These are phyloP conservation scores for Campylomormyrus numenius DNA, from an alignment of 2,113 vertebrate species.

Conservation along the genomic window DNA sequence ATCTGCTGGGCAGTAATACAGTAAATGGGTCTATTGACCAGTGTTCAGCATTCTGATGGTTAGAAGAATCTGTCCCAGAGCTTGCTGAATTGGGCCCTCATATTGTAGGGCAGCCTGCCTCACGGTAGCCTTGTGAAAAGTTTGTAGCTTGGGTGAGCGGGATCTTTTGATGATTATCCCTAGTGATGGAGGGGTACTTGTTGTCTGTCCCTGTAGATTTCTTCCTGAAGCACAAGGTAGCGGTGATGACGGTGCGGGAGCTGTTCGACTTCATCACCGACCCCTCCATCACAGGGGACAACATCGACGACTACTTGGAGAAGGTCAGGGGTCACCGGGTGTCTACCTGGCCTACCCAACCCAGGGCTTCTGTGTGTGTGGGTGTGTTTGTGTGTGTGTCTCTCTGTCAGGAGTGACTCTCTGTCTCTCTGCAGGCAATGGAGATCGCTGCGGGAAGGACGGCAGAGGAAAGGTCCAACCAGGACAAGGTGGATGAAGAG, in stretches of 20 bases:
- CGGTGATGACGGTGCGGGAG: conserved; percentile 87
- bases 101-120: background rate
- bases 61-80: background rate
- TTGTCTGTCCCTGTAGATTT: conserved; percentile 64
- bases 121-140: background rate
- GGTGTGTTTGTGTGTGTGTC: background rate
- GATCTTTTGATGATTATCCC: background rate
- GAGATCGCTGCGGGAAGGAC: conserved; percentile 74
- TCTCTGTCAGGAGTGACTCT: background rate
- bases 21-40: background rate
- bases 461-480: conserved; percentile 74
- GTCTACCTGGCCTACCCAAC: background rate
- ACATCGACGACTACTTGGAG: conserved; percentile 81
- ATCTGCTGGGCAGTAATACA: background rate
- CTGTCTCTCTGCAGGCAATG: conserved; percentile 70
- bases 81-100: background rate
- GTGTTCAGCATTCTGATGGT: background rate
- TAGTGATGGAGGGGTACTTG: background rate
- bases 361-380: background rate
- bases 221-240: conserved; percentile 73
- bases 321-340: conserved; percentile 58
- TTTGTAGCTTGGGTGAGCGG: background rate
- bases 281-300: conserved; percentile 72
- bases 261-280: conserved; percentile 94
- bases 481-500: conserved; percentile 90